Percentiles rank a stretch among this genome's conserved stretches.
Conservation (phyloP, 35 echinoderm and acorn worm species). For the Heliocidaris tuberculata region DNA sequence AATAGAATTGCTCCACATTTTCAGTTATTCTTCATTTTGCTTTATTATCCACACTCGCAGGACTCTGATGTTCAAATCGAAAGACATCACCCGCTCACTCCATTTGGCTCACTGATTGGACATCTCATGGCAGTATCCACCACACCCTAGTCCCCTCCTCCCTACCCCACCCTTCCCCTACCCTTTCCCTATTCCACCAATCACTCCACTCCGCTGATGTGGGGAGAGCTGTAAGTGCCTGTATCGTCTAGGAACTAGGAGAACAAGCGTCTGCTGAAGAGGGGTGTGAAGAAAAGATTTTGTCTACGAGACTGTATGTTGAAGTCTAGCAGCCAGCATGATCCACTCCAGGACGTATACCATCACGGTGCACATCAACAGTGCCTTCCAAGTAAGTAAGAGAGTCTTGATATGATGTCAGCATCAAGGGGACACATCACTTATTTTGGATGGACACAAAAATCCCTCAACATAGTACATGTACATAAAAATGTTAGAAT, state of each 20-base stretch:
- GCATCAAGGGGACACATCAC: too few species aligned
- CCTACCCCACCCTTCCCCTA: background rate
- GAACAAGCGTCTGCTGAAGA: background rate
- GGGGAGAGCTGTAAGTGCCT: background rate
- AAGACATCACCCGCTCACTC: background rate
- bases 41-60: background rate
- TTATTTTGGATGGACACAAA: too few species aligned
- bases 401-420: background rate
- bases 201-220: background rate
- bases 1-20: too few species aligned
- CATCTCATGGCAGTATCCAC: background rate
- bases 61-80: background rate
- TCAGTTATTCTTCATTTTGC: background rate
- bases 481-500: too few species aligned
- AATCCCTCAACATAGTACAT: too few species aligned
- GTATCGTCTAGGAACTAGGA: background rate
- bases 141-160: background rate
- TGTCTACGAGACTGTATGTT: background rate
- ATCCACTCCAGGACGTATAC: slow-evolving; percentile 84
- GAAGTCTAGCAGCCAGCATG: slow-evolving; percentile 51
- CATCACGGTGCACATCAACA: slow-evolving; percentile 81
- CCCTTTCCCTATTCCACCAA: background rate
- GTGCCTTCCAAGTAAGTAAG: slow-evolving; percentile 67
- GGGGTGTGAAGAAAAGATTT: background rate
- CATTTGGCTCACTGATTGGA: background rate